phyloP scores from a whole-genome alignment of 1,140 invertebrate species.

The Druon quercuslanigerum region DNA sequence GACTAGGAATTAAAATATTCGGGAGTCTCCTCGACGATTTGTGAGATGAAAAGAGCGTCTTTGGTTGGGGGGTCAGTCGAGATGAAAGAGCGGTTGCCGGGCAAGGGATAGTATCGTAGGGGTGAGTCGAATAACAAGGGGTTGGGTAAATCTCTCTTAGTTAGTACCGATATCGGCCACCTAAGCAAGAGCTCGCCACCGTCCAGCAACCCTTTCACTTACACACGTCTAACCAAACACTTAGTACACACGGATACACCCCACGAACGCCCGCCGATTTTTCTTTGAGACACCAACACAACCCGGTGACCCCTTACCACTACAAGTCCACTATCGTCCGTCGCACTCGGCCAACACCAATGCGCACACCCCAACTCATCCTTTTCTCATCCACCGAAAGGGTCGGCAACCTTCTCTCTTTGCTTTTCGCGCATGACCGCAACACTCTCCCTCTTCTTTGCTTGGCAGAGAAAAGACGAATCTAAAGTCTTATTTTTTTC shows the following conservation, averaged over 20 bases:
- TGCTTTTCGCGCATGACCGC: conserved; percentile 66
- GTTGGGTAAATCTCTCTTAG: conserved; percentile 45
- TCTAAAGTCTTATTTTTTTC: not conserved
- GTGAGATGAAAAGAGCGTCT: not conserved
- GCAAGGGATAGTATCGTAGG: not conserved
- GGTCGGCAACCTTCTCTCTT: conserved; percentile 47
- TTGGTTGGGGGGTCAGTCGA: conserved; percentile 22
- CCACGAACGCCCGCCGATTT: conserved; percentile 63
- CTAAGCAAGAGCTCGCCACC: conserved; percentile 75
- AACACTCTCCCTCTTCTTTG: conserved; percentile 60
- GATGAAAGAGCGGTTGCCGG: conserved; percentile 3
- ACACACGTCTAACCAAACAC: conserved; percentile 55
- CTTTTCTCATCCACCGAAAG: conserved; percentile 58
- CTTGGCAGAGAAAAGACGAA: conserved; percentile 1
- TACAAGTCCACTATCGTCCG: conserved; percentile 48
- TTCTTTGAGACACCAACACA: conserved; percentile 67
- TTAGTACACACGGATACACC: conserved; percentile 60
- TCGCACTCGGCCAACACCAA: conserved; percentile 58
- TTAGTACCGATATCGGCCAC: conserved; percentile 68
- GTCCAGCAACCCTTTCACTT: conserved; percentile 71
- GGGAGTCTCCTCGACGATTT: too few relatives aligned
- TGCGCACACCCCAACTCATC: conserved; percentile 49
- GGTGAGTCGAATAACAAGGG: conserved; percentile 17
- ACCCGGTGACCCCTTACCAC: conserved; percentile 51
- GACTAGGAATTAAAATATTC: not conserved